Base-by-base conservation (phyloP, 2,888 invertebrate genomes). In the Cryptocephalus moraei region DNA sequence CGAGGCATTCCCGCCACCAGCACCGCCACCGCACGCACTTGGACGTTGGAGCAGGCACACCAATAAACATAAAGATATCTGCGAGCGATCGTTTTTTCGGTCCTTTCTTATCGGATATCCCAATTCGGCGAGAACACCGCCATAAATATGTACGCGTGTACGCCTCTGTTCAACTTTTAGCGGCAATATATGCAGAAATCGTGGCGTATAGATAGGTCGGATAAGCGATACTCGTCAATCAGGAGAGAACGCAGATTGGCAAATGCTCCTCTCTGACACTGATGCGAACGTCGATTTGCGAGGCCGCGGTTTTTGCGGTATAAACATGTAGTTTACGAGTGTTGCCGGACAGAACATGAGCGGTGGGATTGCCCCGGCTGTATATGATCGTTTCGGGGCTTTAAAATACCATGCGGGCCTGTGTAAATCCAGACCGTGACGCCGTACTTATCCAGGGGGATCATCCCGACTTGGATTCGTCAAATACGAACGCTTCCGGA, bases 341-440 rank as follows among this genome's bases (percentile, higher is more conserved):
- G 66, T 66, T 62, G 63, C 61, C 62, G 66, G 66, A 65, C 67
- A 65, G 66, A 65, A 67, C 66, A 66, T 64, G 65, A 66, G 63
- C 66, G 61, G 64, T 63, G 63, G 67, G 67, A 66, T 67, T 66
- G 66, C 54, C 46, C 49, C 46, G 43, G 61, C 61, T 64, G 64
- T 62, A 64, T 65, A 64, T 63, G 64, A 64, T 62, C 63, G 61
- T 63, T 62, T 63, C 63, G 63, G 62, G 64, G 65, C 64, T 63
- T 66, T 65, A 64, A 63, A 63, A 62, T 60, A 62, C 60, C 62
- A 60, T 61, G 58, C 57, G 56, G 50, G 54, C 56, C 59, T 52
- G 53, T 59, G 60, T 57, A 58, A 61, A 62, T 64, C 51, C 58
- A 58, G 55, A 58, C 56, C 56, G 56, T 64, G 64, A 64, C 62